Percentiles rank a stretch among this genome's conserved stretches.
phyloP scores from a whole-genome alignment of 2,797 vertebrate genomes.

The Jordanella pulchra region DNA sequence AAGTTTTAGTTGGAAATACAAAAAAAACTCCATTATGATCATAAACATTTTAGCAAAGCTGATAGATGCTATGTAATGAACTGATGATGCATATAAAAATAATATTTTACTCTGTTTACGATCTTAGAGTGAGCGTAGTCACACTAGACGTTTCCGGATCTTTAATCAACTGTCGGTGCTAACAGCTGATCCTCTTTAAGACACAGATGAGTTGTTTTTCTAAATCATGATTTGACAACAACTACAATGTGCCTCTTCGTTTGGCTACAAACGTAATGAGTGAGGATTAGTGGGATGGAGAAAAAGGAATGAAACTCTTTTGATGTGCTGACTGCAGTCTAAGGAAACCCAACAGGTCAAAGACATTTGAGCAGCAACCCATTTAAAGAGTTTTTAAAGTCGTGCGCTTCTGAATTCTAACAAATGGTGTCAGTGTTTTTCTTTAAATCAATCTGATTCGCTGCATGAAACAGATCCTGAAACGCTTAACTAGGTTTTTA shows the following conservation, averaged over 20 bases:
- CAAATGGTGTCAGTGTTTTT: constrained; percentile 74
- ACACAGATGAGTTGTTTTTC: constrained; percentile 45
- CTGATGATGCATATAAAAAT: neutral
- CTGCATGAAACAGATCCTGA: constrained; percentile 11
- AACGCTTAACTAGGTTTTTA: neutral
- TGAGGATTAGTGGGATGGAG: constrained; percentile 55
- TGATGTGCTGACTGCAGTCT: constrained; percentile 34
- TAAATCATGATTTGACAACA: constrained; percentile 51
- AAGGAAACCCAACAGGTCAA: constrained; percentile 20
- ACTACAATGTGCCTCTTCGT: constrained; percentile 60
- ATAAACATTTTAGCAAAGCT: neutral
- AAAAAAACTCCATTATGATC: neutral
- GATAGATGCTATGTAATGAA: neutral
- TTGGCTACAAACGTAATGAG: constrained; percentile 55
- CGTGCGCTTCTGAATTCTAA: constrained; percentile 66
- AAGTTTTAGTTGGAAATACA: neutral
- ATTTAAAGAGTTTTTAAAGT: neutral
- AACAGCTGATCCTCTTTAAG: constrained; percentile 64
- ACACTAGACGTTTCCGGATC: neutral
- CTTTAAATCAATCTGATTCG: constrained; percentile 31
- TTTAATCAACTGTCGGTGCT: constrained; percentile 28
- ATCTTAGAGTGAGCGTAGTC: constrained; percentile 13
- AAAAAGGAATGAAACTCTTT: constrained; percentile 54
- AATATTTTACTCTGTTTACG: neutral
- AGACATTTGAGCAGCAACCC: constrained; percentile 15